phyloP scores from a whole-genome alignment of 2,797 vertebrate species.

The Pristis pectinata region DNA sequence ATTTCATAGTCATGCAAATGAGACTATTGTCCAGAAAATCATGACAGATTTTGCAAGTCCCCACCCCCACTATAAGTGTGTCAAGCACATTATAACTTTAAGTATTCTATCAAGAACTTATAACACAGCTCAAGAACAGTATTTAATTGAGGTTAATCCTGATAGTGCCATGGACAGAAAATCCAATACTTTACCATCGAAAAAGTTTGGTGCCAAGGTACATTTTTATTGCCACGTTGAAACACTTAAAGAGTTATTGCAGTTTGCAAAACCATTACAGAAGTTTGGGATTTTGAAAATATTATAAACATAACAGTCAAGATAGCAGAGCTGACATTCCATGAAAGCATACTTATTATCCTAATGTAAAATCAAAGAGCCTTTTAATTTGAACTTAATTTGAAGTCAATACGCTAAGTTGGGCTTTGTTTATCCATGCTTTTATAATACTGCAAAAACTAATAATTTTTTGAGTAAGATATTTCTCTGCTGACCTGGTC shows the following conservation, averaged over 20 bases:
- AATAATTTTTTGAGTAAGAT: too few relatives aligned
- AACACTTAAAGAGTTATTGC: neutral
- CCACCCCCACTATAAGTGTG: too few relatives aligned
- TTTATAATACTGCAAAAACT: too few relatives aligned
- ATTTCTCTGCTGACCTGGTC: neutral
- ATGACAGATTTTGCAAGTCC: neutral
- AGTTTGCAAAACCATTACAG: neutral
- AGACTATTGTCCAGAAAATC: neutral
- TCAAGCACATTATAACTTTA: neutral
- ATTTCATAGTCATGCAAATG: neutral
- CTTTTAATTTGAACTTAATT: too few relatives aligned
- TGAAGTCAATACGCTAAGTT: too few relatives aligned
- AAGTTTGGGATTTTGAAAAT: neutral
- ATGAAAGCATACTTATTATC: neutral
- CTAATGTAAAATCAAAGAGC: neutral
- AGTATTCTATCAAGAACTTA: neutral
- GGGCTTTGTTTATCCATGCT: too few relatives aligned
- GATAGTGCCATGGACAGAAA: neutral
- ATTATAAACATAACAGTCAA: neutral
- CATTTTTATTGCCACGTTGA: neutral
- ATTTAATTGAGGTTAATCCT: neutral
- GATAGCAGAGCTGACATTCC: neutral
- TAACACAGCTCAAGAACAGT: neutral
- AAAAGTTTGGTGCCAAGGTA: neutral
- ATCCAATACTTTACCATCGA: neutral